Conservation (phyloP, 2,113 vertebrate species). For the Colinus virginianus region DNA sequence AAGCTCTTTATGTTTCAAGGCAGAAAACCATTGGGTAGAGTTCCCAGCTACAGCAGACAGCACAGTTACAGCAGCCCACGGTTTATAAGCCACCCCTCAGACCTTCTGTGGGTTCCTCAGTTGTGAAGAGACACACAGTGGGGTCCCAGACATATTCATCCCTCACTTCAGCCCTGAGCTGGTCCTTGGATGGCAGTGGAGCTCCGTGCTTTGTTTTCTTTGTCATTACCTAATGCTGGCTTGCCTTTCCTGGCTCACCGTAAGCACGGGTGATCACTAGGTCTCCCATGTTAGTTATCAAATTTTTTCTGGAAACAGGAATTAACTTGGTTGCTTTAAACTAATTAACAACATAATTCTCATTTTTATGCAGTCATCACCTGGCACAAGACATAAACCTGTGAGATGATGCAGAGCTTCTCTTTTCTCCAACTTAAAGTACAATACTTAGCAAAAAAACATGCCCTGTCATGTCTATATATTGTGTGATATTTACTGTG, state of each 20-base stretch:
- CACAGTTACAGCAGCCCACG: neutral
- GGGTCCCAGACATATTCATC: neutral
- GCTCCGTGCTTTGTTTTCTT: neutral
- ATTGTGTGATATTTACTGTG: fast-evolving
- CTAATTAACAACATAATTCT: neutral
- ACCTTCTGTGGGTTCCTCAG: neutral
- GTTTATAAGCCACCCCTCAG: neutral
- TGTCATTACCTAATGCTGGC: neutral
- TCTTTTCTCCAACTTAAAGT: neutral
- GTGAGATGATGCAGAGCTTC: neutral
- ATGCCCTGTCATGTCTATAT: fast-evolving
- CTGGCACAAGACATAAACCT: neutral
- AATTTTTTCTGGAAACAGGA: neutral
- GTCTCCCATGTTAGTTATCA: too few relatives aligned
- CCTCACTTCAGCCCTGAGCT: neutral
- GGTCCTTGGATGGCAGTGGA: neutral
- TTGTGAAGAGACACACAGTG: neutral
- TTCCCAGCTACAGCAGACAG: neutral
- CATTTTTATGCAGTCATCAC: neutral
- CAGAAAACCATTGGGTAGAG: neutral
- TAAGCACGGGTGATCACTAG: neutral
- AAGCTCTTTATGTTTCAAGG: neutral
- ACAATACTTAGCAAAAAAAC: neutral
- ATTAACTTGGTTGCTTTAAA: neutral
- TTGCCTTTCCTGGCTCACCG: neutral